Conservation (phyloP, 2,113 vertebrate species). For the Sorex araneus region DNA sequence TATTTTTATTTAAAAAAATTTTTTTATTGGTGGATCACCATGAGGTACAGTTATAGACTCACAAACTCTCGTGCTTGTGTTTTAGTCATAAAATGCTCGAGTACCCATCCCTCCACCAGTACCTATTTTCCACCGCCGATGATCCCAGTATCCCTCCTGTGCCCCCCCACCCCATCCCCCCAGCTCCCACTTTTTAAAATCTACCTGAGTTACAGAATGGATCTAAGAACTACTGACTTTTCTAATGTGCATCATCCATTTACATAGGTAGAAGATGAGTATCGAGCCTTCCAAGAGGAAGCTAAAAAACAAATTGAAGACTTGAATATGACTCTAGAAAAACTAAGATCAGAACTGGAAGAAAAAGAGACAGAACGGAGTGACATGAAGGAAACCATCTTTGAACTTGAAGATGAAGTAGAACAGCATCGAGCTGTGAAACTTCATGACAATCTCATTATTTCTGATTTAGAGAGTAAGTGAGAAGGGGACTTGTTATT, state of each 20-base stretch:
- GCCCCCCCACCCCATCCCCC: too few relatives aligned
- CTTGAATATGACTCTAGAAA: constrained; percentile 93
- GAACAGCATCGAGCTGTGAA: constrained; percentile 97
- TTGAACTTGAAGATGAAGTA: constrained; percentile 97
- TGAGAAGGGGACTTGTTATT: neutral
- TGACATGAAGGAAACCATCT: constrained; percentile 98
- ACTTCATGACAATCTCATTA: constrained; percentile 97
- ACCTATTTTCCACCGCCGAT: too few relatives aligned
- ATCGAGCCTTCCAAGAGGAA: constrained; percentile 94
- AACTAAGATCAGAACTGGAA: constrained; percentile 93
- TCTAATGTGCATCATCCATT: neutral
- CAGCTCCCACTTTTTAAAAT: neutral
- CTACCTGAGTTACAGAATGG: neutral
- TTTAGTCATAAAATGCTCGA: too few relatives aligned
- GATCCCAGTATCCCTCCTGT: too few relatives aligned
- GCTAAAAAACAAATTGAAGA: constrained; percentile 94
- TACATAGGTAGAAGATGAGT: constrained; percentile 94
- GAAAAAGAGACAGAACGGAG: constrained; percentile 95
- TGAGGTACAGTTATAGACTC: too few relatives aligned
- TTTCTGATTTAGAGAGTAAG: constrained; percentile 97
- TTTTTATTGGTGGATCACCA: too few relatives aligned
- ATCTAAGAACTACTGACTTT: neutral
- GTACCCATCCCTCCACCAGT: too few relatives aligned
- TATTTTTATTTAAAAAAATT: neutral
- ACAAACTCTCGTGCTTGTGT: too few relatives aligned